Percentiles rank a stretch among this genome's conserved stretches.
Evolutionary conservation across 2,113 vertebrate genomes (phyloP).

Genomic region (Cnemophilus loriae): DNA sequence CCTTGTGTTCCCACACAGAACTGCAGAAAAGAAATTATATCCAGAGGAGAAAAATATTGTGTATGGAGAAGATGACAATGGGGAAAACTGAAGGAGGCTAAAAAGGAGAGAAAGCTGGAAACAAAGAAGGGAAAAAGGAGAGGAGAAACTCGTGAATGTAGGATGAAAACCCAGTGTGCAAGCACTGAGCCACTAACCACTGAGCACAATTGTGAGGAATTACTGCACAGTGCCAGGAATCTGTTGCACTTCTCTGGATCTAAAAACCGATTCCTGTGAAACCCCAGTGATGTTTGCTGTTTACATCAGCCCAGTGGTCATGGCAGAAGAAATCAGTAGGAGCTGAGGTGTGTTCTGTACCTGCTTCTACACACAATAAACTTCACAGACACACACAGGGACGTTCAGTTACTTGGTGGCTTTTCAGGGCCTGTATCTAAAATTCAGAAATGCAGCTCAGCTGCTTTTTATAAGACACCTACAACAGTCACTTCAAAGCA

Average conservation of each 20-base stretch:
- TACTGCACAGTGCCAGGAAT: not conserved
- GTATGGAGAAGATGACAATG: not conserved
- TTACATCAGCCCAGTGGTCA: not conserved
- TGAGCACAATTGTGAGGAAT: not conserved
- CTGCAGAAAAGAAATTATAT: not conserved
- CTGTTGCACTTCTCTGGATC: not conserved
- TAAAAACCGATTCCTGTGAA: not conserved
- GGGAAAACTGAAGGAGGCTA: not conserved
- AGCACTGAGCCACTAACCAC: not conserved
- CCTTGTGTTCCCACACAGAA: not conserved
- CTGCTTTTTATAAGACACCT: constrained; percentile 63
- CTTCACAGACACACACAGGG: not conserved
- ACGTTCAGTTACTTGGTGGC: not conserved
- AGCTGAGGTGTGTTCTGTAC: not conserved
- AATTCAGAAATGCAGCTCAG: constrained; percentile 39
- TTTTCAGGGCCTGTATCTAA: constrained; percentile 49
- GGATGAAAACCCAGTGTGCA: not conserved
- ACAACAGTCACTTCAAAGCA: constrained; percentile 46
- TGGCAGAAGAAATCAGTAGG: not conserved
- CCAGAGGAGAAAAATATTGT: not conserved
- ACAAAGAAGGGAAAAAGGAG: not conserved
- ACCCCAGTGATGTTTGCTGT: not conserved
- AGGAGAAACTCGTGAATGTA: not conserved
- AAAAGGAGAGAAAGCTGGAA: not conserved
- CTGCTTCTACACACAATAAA: not conserved